Percentiles rank a stretch among this genome's conserved stretches.
Evolutionary conservation across 2,113 vertebrate genomes (phyloP).

Genomic region (Eonycteris spelaea): DNA sequence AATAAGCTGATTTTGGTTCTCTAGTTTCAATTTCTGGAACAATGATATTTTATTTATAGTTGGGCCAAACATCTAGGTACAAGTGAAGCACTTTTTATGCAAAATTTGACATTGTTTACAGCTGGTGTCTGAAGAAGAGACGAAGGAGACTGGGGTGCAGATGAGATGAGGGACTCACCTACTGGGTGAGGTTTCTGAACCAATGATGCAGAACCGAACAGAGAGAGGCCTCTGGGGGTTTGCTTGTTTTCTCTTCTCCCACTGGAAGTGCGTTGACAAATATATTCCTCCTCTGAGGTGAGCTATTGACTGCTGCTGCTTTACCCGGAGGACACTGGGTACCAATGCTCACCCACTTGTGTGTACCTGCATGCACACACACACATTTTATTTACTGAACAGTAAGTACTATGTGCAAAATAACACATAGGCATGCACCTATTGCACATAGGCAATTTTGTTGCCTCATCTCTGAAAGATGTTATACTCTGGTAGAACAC

Average conservation of each 20-base stretch:
- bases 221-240: neutral
- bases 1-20: neutral
- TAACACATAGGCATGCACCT: accelerated
- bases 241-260: neutral
- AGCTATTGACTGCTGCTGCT: neutral
- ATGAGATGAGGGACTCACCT: neutral
- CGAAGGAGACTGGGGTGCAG: neutral
- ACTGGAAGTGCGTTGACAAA: neutral
- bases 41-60: neutral
- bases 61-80: neutral
- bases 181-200: neutral
- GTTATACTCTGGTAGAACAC: neutral
- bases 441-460: too few species aligned
- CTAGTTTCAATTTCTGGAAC: neutral
- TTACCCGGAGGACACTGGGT: neutral
- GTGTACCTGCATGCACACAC: too few species aligned
- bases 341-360: neutral
- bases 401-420: neutral
- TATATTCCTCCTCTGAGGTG: neutral
- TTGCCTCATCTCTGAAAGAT: neutral
- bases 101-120: neutral
- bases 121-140: neutral
- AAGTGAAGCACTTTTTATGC: neutral
- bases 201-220: neutral
- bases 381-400: neutral